Percentiles rank a stretch among this genome's conserved stretches.
Evolutionary conservation across 2,797 vertebrate genomes (phyloP).

Genomic region (Vultur gryphus): DNA sequence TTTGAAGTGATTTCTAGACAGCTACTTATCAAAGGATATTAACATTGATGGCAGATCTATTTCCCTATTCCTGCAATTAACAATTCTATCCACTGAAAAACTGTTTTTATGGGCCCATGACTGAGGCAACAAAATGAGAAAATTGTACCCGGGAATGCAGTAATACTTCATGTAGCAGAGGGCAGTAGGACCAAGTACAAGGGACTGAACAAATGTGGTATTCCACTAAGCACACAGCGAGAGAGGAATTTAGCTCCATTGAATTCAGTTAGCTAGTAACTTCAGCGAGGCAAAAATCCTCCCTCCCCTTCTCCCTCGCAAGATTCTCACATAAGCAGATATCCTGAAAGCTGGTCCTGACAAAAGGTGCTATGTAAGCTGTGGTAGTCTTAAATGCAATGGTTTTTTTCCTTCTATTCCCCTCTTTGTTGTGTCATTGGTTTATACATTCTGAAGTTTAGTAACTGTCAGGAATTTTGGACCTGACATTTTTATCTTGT

Average conservation of each 20-base stretch:
- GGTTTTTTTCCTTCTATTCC: neutral
- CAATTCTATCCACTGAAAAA: neutral
- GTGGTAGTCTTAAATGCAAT: neutral
- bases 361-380: neutral
- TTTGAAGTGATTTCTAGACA: conserved; percentile 53
- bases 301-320: neutral
- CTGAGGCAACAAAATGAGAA: neutral
- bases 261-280: neutral
- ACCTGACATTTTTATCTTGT: neutral
- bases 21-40: conserved; percentile 51
- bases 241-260: neutral
- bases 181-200: neutral
- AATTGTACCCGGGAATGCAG: neutral
- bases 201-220: neutral
- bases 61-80: conserved; percentile 46
- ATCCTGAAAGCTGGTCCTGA: neutral
- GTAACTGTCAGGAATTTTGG: neutral
- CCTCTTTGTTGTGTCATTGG: neutral
- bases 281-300: neutral
- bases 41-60: conserved; percentile 26
- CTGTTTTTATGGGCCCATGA: neutral
- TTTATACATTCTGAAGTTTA: neutral
- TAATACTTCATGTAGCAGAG: conserved; percentile 8
- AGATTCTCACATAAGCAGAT: neutral
- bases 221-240: neutral